Conservation (phyloP, 2,113 vertebrate species). For the Lichenostomus cassidix region DNA sequence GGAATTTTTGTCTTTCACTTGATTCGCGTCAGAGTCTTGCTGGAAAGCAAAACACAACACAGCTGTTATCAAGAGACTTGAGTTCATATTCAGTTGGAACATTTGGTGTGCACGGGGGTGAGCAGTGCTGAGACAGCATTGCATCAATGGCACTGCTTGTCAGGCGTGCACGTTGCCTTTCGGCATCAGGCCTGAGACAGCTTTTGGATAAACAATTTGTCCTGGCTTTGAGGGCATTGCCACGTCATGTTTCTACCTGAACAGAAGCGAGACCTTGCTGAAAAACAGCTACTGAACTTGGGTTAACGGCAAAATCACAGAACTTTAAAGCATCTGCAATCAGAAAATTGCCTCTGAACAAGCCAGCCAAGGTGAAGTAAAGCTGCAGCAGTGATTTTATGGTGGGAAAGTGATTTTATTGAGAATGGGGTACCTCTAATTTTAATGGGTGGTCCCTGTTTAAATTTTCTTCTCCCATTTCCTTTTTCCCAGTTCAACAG, state of each 20-base stretch:
- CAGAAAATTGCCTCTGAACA: neutral
- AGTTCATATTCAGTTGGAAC: neutral
- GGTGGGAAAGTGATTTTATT: neutral
- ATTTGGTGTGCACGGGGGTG: neutral
- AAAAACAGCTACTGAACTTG: neutral
- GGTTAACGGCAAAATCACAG: neutral
- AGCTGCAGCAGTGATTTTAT: neutral
- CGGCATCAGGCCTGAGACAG: neutral
- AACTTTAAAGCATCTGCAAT: neutral
- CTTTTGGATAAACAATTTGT: neutral
- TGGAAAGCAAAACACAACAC: constrained; percentile 9
- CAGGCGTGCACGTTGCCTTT: rapidly evolving
- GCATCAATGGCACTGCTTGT: neutral
- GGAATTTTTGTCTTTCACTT: constrained; percentile 2
- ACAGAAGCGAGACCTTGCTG: neutral
- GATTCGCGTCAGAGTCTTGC: neutral
- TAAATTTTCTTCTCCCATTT: constrained; percentile 30
- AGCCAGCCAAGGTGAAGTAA: neutral
- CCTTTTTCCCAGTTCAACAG: constrained; percentile 36
- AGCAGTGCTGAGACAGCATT: neutral
- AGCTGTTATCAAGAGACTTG: neutral
- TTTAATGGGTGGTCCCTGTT: neutral
- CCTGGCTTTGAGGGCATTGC: neutral
- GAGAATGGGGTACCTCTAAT: neutral
- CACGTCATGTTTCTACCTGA: neutral